Percentiles rank a stretch among this genome's conserved stretches.
Evolutionary conservation across 2,888 invertebrate genomes (phyloP).

Genomic region (Biston stratarius): DNA sequence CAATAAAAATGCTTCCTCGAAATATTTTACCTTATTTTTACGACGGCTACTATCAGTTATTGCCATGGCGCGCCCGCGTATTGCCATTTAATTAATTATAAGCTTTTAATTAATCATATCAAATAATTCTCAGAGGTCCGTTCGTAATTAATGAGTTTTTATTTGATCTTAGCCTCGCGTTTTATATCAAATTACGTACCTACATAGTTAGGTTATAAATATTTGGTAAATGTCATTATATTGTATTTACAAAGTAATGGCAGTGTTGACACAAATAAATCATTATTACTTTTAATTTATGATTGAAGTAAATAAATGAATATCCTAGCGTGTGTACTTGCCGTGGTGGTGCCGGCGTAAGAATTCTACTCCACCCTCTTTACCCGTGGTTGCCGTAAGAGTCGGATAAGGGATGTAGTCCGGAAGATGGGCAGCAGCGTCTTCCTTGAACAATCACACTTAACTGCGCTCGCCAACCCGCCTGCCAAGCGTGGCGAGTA

Average conservation of each 20-base stretch:
- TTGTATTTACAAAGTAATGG: background rate
- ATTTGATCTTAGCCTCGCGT: slow-evolving; percentile 57
- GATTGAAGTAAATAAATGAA: too few relatives aligned
- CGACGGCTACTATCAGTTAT: slow-evolving; percentile 29
- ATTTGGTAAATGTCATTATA: background rate
- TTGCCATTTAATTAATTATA: slow-evolving; percentile 72
- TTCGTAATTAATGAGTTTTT: slow-evolving; percentile 65
- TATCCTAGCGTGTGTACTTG: too few relatives aligned
- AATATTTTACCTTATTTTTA: slow-evolving; percentile 31
- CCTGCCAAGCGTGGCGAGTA: too few relatives aligned
- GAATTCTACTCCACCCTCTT: too few relatives aligned
- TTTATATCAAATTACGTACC: slow-evolving; percentile 41
- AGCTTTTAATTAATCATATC: slow-evolving; percentile 72
- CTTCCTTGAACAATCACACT: too few relatives aligned
- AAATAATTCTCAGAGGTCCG: slow-evolving; percentile 59
- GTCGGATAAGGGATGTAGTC: too few relatives aligned
- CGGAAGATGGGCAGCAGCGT: too few relatives aligned
- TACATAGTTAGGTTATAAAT: slow-evolving; percentile 6
- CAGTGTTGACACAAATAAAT: background rate
- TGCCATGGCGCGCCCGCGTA: slow-evolving; percentile 41
- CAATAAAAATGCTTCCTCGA: slow-evolving; percentile 39
- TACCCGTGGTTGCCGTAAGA: too few relatives aligned
- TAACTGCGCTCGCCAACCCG: too few relatives aligned
- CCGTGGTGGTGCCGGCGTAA: too few relatives aligned
- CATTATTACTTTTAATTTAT: too few relatives aligned